Evolutionary conservation across 1,140 invertebrate species (phyloP).

Genomic region (Cydia strobilella): DNA sequence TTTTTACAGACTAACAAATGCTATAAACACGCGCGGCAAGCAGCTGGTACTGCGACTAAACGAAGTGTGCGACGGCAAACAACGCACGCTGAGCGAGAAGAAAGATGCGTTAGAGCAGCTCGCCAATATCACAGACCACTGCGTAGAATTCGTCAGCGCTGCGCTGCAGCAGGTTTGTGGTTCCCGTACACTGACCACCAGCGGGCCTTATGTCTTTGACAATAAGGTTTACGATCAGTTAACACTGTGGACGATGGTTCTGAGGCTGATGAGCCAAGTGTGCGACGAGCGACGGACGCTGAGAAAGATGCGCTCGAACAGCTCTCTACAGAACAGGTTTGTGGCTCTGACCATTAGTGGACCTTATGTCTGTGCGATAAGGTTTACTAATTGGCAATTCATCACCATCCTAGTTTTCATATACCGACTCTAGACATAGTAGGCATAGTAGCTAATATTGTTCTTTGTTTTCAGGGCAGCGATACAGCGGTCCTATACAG

Average conservation of each 20-base stretch:
- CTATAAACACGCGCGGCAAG: constrained; percentile 90
- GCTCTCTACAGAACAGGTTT: too few relatives aligned
- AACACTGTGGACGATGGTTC: too few relatives aligned
- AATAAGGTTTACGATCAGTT: too few relatives aligned
- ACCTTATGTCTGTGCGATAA: too few relatives aligned
- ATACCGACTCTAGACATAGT: too few relatives aligned
- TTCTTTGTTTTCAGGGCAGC: constrained; percentile 80
- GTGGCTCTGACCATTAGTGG: too few relatives aligned
- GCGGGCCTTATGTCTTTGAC: background rate
- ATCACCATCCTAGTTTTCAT: too few relatives aligned
- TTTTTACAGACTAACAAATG: constrained; percentile 87
- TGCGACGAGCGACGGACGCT: too few relatives aligned
- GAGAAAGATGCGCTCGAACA: too few relatives aligned
- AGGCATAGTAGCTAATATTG: too few relatives aligned
- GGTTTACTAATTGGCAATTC: too few relatives aligned
- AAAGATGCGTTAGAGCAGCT: constrained; percentile 89
- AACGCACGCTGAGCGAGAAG: constrained; percentile 90
- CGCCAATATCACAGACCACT: constrained; percentile 91
- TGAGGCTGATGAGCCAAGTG: too few relatives aligned
- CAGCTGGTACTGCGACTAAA: constrained; percentile 88
- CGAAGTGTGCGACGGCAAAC: constrained; percentile 91
- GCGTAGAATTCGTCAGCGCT: constrained; percentile 89
- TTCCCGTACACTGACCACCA: background rate
- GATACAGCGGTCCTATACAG: constrained; percentile 92
- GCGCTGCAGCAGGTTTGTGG: constrained; percentile 82